phyloP scores from a whole-genome alignment of 2,888 invertebrate genomes.

The Gastracanthus pulcherrimus region DNA sequence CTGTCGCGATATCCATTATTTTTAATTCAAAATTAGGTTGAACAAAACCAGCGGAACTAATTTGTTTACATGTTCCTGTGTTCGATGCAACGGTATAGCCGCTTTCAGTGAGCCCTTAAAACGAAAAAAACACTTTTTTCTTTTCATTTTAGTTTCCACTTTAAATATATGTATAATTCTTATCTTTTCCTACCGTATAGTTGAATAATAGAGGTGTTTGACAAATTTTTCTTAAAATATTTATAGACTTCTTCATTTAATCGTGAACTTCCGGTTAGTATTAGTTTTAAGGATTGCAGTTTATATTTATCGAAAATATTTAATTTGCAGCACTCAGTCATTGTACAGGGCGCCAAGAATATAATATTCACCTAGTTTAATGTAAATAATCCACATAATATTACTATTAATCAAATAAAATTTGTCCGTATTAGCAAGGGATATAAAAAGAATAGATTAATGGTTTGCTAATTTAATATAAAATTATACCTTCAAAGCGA shows the following conservation, averaged over 20 bases:
- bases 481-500: too few relatives aligned
- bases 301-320: neutral
- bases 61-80: constrained; percentile 60
- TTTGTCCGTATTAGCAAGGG: too few relatives aligned
- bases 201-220: neutral
- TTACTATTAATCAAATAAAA: too few relatives aligned
- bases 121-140: neutral
- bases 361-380: neutral
- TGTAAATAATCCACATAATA: neutral
- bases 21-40: constrained; percentile 45
- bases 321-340: neutral
- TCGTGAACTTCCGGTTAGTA: neutral
- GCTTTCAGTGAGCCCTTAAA: neutral
- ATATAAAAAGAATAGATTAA: too few relatives aligned
- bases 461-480: too few relatives aligned
- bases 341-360: neutral
- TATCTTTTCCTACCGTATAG: neutral
- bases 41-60: neutral
- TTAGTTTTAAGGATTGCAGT: neutral
- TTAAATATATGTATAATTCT: too few relatives aligned
- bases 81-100: neutral
- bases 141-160: too few relatives aligned
- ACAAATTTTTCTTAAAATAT: neutral
- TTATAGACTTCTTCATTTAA: neutral
- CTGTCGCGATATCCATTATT: constrained; percentile 52